These are phyloP conservation scores for Clistopyga incitator DNA, from an alignment of 2,888 invertebrate genomes.

Conservation along the genomic window DNA sequence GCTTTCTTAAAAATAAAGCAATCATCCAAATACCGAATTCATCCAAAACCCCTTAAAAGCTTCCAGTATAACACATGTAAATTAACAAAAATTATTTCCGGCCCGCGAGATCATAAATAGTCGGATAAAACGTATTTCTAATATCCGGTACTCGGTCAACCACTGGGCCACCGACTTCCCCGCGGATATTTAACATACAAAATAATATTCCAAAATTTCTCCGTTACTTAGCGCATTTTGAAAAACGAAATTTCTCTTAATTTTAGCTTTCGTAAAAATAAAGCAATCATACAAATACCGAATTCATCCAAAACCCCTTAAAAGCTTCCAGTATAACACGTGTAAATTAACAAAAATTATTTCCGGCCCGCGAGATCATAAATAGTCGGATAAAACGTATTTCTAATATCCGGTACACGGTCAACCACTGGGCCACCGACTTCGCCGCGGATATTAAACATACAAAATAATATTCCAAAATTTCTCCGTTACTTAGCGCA, in stretches of 20 bases:
- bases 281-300: neutral
- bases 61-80: neutral
- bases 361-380: neutral
- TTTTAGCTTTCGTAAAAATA: too few relatives aligned
- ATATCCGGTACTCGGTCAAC: slow-evolving; percentile 20
- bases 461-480: too few relatives aligned
- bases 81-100: neutral
- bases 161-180: neutral
- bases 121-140: neutral
- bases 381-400: neutral
- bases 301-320: neutral
- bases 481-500: too few relatives aligned
- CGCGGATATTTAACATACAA: slow-evolving; percentile 48
- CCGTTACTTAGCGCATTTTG: too few relatives aligned
- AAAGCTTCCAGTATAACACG: too few relatives aligned
- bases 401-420: slow-evolving; percentile 1
- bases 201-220: too few relatives aligned
- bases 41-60: neutral
- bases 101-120: neutral
- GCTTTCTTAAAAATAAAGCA: too few relatives aligned
- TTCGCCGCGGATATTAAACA: slow-evolving; percentile 55
- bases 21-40: neutral
- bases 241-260: too few relatives aligned
- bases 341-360: neutral
- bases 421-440: slow-evolving; percentile 16